Evolutionary conservation across 2,113 vertebrate species (phyloP), one percentile per base, ranked within the genome.

Genomic region (Lamprotornis superbus): DNA sequence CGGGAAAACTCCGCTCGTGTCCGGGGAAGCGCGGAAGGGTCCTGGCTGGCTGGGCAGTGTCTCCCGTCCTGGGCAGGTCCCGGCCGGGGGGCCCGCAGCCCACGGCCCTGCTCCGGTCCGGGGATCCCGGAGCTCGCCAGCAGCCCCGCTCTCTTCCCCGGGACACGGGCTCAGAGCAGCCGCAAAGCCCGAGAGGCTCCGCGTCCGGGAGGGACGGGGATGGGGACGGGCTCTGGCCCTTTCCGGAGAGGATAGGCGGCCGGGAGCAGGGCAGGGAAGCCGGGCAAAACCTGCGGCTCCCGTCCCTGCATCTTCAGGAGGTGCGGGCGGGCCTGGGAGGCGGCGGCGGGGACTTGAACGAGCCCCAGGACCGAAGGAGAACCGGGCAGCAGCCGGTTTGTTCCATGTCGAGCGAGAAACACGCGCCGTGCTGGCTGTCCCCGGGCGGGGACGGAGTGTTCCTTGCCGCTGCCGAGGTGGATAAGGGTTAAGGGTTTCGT

Each of bases 1-100:
- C 15, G 24, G 35, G 15, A 33, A 78, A 67, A 67, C 10, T 18
- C 44, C 7, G 23, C 3, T 39, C 4, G 15, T 22, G 37, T 4
- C 22, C 33, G 13, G 10, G 19, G 49, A 25, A 77, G 42, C 8
- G 8, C 33, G 4, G 70, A 24, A 42, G 31, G 35, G 16, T 21
- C 24, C 27, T 1, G 68, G 15, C 16, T 33, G 57, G 9, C 23
- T 22, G 39, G 35, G 61, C 27, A 33, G 31, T 4, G 8, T 22
- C 33, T 71, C 25, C 21, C 5, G 16, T 5, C 9, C 31, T 13
- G n/a, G 40, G 37, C 15, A 50, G 81, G n/a, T 79, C 53, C 28
- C 4, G 3, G 2, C 35, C 12, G 3, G 18, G 18, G 20, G 6
- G 25, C 19, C 21, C n/a, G 14, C 37, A 37, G 65, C 14, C 2